These are phyloP conservation scores for Seriola quinqueradiata DNA, from an alignment of 2,113 vertebrate genomes.

Conservation along the genomic window DNA sequence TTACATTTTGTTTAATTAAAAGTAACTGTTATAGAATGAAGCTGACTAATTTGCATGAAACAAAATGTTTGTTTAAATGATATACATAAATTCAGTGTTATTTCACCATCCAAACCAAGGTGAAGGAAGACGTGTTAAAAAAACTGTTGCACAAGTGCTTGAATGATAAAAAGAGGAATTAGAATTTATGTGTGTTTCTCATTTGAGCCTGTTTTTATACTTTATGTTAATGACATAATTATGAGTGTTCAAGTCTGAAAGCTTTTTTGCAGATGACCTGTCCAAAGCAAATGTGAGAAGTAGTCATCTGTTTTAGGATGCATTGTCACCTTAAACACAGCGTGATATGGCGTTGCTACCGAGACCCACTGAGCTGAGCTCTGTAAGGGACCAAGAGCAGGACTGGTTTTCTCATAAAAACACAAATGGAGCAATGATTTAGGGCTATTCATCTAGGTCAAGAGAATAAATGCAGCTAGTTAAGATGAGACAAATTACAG, in stretches of 20 bases:
- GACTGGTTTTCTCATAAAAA: conserved; percentile 57
- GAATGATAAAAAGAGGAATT: not conserved
- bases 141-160: not conserved
- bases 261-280: not conserved
- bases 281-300: not conserved
- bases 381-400: conserved; percentile 42
- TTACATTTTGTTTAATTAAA: not conserved
- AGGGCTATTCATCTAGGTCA: conserved; percentile 70
- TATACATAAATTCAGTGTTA: not conserved
- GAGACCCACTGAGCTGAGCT: conserved; percentile 41
- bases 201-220: not conserved
- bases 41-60: not conserved
- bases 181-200: not conserved
- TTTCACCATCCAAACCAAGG: not conserved
- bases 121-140: not conserved
- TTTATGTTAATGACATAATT: not conserved
- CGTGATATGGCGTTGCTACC: conserved; percentile 18
- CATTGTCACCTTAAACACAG: conserved; percentile 38
- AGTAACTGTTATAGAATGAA: not conserved
- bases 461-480: conserved; percentile 66
- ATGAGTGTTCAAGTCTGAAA: not conserved
- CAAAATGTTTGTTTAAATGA: not conserved
- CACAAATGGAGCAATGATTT: conserved; percentile 64
- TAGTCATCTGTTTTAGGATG: conserved; percentile 30
- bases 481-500: conserved; percentile 59